A percentile compares a stretch with the other conserved stretches of the same genome.
Evolutionary conservation across 2,113 vertebrate species (phyloP).

Genomic region (Peromyscus leucopus): DNA sequence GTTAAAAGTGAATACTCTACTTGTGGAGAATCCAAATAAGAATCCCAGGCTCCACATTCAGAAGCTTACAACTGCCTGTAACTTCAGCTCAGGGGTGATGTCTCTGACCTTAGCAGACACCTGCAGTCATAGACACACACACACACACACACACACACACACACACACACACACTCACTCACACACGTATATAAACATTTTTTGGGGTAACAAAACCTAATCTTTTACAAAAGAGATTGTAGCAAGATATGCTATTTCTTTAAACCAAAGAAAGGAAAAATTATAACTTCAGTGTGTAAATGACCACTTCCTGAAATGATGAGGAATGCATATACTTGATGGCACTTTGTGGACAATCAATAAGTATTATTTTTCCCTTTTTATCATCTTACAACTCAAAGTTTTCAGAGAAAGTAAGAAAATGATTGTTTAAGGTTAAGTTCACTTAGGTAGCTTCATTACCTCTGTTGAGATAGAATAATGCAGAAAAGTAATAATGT

Average conservation of each 20-base stretch:
- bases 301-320: neutral
- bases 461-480: neutral
- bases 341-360: neutral
- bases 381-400: neutral
- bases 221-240: neutral
- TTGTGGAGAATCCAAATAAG: neutral
- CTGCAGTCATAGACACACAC: neutral
- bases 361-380: neutral
- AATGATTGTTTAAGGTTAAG: constrained; percentile 8
- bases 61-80: neutral
- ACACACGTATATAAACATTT: neutral
- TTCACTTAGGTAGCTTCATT: neutral
- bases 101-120: neutral
- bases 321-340: neutral
- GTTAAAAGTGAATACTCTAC: neutral
- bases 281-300: neutral
- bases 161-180: neutral
- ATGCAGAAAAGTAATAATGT: neutral
- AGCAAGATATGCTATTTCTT: neutral
- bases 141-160: neutral
- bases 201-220: neutral
- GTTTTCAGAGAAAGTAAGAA: constrained; percentile 23
- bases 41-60: neutral
- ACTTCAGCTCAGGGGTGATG: neutral
- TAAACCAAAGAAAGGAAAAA: neutral